Percentiles rank a stretch among this genome's conserved stretches.
These are phyloP conservation scores for Tiphia femorata DNA, from an alignment of 2,888 invertebrate genomes.

Conservation along the genomic window DNA sequence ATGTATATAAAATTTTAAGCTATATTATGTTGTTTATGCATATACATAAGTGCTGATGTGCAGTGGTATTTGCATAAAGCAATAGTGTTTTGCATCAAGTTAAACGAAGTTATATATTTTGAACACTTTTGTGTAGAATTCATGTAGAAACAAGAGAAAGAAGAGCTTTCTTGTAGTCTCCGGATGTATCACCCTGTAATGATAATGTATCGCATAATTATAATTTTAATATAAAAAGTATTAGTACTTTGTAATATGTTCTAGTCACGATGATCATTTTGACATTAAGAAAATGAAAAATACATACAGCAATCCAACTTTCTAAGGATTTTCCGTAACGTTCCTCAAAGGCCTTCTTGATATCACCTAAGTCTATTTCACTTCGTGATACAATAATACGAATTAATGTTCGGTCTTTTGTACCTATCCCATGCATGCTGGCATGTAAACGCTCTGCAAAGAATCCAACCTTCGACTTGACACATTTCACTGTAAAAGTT, in stretches of 20 bases:
- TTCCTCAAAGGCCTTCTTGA: conserved; percentile 89
- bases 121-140: conserved; percentile 29
- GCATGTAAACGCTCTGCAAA: conserved; percentile 92
- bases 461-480: conserved; percentile 90
- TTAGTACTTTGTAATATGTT: not conserved
- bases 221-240: not conserved
- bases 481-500: conserved; percentile 85
- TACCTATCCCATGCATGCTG: conserved; percentile 91
- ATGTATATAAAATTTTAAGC: not conserved
- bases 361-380: conserved; percentile 92
- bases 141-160: conserved; percentile 85
- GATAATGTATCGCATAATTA: conserved; percentile 32
- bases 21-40: not conserved
- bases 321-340: conserved; percentile 87
- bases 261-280: not conserved
- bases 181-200: conserved; percentile 92
- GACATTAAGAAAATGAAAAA: not conserved
- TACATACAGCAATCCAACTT: conserved; percentile 87
- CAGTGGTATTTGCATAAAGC: conserved; percentile 3
- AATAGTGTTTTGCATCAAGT: too few species aligned
- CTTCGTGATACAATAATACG: conserved; percentile 92
- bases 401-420: conserved; percentile 92
- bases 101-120: too few species aligned
- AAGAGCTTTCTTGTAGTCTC: conserved; percentile 92
- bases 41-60: not conserved